A percentile compares a stretch with the other conserved stretches of the same genome.
Conservation (phyloP, 2,113 vertebrate species). For the Dromiciops gliroides region DNA sequence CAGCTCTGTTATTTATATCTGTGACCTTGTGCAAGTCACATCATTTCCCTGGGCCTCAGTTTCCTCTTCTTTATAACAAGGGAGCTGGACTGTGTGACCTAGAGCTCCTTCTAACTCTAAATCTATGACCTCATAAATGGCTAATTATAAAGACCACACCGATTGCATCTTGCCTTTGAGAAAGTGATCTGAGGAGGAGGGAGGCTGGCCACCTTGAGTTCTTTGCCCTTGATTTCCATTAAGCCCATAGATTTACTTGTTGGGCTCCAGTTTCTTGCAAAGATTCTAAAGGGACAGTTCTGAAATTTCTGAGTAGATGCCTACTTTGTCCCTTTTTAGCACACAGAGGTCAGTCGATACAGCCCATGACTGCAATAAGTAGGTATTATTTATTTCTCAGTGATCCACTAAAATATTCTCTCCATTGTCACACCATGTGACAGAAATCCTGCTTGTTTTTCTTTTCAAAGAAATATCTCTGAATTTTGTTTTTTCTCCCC, state of each 20-base stretch:
- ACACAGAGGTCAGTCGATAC: constrained; percentile 68
- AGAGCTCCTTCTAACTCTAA: background rate
- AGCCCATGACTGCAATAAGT: constrained; percentile 71
- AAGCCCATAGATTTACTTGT: constrained; percentile 78
- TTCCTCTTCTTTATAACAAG: background rate
- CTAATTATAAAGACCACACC: background rate
- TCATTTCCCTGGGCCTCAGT: background rate
- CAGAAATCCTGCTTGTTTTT: constrained; percentile 41
- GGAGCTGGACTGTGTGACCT: background rate
- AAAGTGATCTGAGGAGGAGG: background rate
- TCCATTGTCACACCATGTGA: constrained; percentile 42
- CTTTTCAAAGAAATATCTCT: background rate
- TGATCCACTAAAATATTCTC: constrained; percentile 35
- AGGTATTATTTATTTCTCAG: constrained; percentile 66
- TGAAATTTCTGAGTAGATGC: constrained; percentile 72
- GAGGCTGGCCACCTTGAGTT: background rate
- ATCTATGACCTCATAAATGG: background rate
- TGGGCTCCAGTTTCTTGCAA: constrained; percentile 78
- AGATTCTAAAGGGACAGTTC: constrained; percentile 69
- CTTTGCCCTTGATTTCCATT: constrained; percentile 73
- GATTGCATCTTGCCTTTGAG: background rate
- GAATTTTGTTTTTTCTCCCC: background rate
- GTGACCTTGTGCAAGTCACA: background rate
- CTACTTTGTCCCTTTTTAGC: constrained; percentile 77
- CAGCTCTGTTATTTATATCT: background rate